Evolutionary conservation across 2,797 vertebrate species (phyloP).

Genomic region (Pelodytes ibericus): DNA sequence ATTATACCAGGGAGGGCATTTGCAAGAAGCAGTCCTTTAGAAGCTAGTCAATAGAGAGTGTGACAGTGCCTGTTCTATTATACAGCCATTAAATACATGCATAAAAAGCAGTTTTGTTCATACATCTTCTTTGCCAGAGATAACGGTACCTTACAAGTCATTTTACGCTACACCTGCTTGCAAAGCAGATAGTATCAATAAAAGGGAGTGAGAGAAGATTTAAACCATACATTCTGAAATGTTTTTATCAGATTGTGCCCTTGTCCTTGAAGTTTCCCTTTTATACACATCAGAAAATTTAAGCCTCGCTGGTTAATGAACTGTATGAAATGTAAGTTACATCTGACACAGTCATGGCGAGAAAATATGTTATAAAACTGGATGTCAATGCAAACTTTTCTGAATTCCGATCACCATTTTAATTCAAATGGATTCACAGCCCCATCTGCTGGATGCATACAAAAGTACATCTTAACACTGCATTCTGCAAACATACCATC

Average conservation of each 20-base stretch:
- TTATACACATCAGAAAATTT: conserved; percentile 48
- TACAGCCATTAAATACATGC: conserved; percentile 9
- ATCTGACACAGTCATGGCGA: conserved; percentile 43
- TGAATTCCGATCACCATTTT: background rate
- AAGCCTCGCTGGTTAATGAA: conserved; percentile 52
- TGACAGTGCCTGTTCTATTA: background rate
- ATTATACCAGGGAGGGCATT: background rate
- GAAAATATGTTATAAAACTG: conserved; percentile 37
- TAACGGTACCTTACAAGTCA: conserved; percentile 29
- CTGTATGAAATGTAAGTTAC: conserved; percentile 53
- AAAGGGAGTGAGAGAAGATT: conserved; percentile 28
- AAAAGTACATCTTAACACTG: background rate
- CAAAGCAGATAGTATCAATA: conserved; percentile 26
- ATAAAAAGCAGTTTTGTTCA: background rate
- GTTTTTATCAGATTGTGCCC: conserved; percentile 27
- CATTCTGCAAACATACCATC: background rate
- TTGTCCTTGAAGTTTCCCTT: conserved; percentile 48
- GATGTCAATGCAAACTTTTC: conserved; percentile 42
- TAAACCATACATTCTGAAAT: conserved; percentile 15
- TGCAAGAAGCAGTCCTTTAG: conserved; percentile 1
- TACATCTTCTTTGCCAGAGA: conserved; percentile 17
- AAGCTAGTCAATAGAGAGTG: conserved; percentile 5
- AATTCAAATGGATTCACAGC: conserved; percentile 39
- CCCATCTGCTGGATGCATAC: conserved; percentile 24
- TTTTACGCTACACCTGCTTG: conserved; percentile 41